Conservation (phyloP, 2,113 vertebrate genomes). For the Dipodomys stephensi region DNA sequence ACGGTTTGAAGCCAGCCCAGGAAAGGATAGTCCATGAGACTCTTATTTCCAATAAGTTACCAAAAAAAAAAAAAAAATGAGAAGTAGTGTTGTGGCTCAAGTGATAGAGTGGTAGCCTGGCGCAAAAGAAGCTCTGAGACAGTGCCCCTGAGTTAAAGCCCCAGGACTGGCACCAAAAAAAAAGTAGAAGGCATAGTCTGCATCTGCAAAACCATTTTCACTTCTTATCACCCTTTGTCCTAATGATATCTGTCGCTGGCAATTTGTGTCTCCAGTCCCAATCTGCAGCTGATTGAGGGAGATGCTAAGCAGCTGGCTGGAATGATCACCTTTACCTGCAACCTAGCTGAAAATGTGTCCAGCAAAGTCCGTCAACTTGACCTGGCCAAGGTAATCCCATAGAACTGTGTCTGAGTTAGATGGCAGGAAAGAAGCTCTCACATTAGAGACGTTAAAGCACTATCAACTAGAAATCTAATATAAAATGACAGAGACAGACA, state of each 20-base stretch:
- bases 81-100: too few species aligned
- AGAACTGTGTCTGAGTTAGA: slow-evolving; percentile 40
- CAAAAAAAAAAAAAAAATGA: too few species aligned
- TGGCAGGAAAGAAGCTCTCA: neutral
- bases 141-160: too few species aligned
- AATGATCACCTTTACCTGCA: slow-evolving; percentile 98
- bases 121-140: too few species aligned
- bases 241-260: slow-evolving; percentile 28
- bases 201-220: neutral
- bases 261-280: slow-evolving; percentile 89
- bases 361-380: slow-evolving; percentile 98
- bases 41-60: too few species aligned
- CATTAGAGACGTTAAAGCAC: slow-evolving; percentile 20
- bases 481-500: neutral
- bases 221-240: too few species aligned
- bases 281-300: slow-evolving; percentile 96
- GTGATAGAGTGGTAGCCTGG: too few species aligned
- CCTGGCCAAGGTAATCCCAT: slow-evolving; percentile 93
- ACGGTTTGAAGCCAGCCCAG: too few species aligned
- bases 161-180: neutral
- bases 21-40: neutral
- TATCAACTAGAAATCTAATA: slow-evolving; percentile 3
- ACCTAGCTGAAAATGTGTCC: slow-evolving; percentile 97
- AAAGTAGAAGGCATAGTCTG: slow-evolving; percentile 30
- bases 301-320: slow-evolving; percentile 97